A percentile compares a stretch with the other conserved stretches of the same genome.
phyloP scores from a whole-genome alignment of 2,797 vertebrate species.

The Sebastes oblongus region DNA sequence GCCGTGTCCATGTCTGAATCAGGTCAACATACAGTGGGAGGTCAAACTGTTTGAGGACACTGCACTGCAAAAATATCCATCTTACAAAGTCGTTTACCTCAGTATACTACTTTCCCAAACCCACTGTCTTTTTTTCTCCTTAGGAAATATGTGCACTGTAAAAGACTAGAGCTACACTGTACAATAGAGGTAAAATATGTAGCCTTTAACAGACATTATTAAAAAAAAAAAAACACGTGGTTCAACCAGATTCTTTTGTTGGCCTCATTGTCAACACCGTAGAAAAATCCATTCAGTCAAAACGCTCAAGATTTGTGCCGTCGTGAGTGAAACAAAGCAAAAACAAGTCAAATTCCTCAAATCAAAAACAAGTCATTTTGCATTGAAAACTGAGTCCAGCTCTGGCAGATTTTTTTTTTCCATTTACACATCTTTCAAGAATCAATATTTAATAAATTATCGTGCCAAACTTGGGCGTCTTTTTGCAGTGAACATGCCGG shows the following conservation, averaged over 20 bases:
- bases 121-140: background rate
- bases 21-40: conserved; percentile 42
- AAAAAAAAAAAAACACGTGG: background rate
- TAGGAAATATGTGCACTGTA: background rate
- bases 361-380: background rate
- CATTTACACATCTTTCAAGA: background rate
- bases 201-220: background rate
- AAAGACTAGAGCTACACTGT: background rate
- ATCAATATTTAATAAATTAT: background rate
- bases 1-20: conserved; percentile 5
- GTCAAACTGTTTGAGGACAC: conserved; percentile 8
- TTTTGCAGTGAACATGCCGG: background rate
- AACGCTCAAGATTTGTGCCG: background rate
- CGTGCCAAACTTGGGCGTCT: background rate
- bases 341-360: background rate
- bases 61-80: background rate
- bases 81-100: background rate
- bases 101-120: background rate
- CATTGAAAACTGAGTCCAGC: background rate
- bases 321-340: background rate
- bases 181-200: background rate
- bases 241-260: background rate
- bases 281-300: background rate
- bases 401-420: background rate
- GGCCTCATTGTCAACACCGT: background rate